A percentile compares a stretch with the other conserved stretches of the same genome.
Conservation (phyloP, 23 tunicate genomes). For the Halocynthia aurantium region DNA sequence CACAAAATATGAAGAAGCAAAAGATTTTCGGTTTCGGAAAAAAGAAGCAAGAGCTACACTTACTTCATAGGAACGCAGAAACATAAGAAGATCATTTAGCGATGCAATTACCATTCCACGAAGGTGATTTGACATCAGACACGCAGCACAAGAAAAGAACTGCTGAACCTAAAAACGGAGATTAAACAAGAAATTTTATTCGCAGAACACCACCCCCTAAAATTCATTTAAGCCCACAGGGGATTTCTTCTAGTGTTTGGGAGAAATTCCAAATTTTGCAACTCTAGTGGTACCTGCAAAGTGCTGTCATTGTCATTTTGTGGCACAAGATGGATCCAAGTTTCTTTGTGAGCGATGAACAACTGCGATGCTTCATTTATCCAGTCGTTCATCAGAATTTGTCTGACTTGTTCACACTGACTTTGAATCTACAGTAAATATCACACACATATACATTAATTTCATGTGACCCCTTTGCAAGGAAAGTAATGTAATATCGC, state of each 20-base stretch:
- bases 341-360: constrained; percentile 56
- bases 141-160: constrained; percentile 80
- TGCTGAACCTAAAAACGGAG: constrained; percentile 50
- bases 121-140: constrained; percentile 90
- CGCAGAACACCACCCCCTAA: background rate
- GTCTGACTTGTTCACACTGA: constrained; percentile 52
- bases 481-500: background rate
- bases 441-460: background rate
- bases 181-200: background rate
- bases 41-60: background rate
- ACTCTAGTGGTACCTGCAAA: constrained; percentile 39
- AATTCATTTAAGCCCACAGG: background rate
- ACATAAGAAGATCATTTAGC: constrained; percentile 43
- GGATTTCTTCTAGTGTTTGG: background rate
- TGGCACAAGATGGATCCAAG: constrained; percentile 79
- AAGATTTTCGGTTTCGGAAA: background rate
- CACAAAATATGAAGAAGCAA: too few relatives aligned
- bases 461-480: background rate
- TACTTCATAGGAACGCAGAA: constrained; percentile 67
- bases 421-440: constrained; percentile 29
- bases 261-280: background rate
- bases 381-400: constrained; percentile 66
- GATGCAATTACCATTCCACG: constrained; percentile 70
- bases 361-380: constrained; percentile 65
- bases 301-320: constrained; percentile 76